Percentiles rank a stretch among this genome's conserved stretches.
Evolutionary conservation across 2,113 vertebrate species (phyloP).

Genomic region (Fulmarus glacialis): DNA sequence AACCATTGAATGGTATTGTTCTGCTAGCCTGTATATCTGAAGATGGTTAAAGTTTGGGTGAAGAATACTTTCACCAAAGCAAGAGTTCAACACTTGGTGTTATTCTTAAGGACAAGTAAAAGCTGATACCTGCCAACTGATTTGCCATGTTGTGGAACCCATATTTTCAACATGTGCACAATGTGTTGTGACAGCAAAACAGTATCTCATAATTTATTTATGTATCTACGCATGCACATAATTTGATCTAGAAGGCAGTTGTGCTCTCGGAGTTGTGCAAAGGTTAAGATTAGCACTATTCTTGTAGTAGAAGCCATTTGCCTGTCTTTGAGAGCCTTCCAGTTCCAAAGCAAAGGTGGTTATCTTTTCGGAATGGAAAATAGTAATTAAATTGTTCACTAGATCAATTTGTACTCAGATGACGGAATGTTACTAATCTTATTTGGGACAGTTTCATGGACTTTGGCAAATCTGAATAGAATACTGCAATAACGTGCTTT

Average conservation of each 20-base stretch:
- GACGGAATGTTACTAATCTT: not conserved
- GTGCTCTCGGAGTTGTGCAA: not conserved
- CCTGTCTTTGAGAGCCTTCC: not conserved
- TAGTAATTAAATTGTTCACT: not conserved
- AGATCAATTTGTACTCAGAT: not conserved
- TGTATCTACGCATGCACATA: not conserved
- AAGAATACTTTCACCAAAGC: not conserved
- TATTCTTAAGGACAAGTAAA: not conserved
- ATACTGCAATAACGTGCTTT: not conserved
- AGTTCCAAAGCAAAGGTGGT: not conserved
- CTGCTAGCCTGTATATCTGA: not conserved
- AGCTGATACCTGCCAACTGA: not conserved
- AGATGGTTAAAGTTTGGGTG: not conserved
- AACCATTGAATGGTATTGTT: not conserved
- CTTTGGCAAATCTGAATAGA: not conserved
- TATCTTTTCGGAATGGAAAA: not conserved
- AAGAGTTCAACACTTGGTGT: not conserved
- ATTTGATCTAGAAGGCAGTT: not conserved
- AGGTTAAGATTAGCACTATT: not conserved
- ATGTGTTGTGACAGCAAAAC: constrained; percentile 31
- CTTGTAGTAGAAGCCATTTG: not conserved
- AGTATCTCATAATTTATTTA: constrained; percentile 8
- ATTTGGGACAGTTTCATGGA: not conserved
- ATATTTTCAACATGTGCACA: not conserved
- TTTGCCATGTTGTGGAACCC: not conserved